These are phyloP conservation scores for Pelodytes ibericus DNA, from an alignment of 2,797 vertebrate genomes.

Conservation along the genomic window DNA sequence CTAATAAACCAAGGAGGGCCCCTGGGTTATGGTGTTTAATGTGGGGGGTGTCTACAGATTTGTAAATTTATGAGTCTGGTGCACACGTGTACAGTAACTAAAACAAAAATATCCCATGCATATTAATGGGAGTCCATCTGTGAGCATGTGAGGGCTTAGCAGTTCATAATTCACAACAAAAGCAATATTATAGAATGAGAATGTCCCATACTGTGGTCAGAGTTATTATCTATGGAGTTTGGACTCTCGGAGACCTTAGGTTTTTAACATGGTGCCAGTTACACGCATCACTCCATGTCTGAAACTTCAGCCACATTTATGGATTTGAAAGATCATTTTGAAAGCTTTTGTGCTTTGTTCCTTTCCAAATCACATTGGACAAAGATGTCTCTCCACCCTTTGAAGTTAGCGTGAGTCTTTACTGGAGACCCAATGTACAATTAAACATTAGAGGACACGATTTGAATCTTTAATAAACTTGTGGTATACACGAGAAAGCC, in stretches of 20 bases:
- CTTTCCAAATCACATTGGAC: neutral
- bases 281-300: neutral
- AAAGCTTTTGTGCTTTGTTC: neutral
- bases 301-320: neutral
- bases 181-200: too few relatives aligned
- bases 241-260: neutral
- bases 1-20: too few relatives aligned
- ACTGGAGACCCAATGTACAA: neutral
- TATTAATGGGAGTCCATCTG: too few relatives aligned
- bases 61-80: too few relatives aligned
- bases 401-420: constrained; percentile 16
- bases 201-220: too few relatives aligned
- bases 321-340: neutral
- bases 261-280: neutral
- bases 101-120: too few relatives aligned
- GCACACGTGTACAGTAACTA: too few relatives aligned
- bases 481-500: constrained; percentile 5
- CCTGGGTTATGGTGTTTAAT: too few relatives aligned
- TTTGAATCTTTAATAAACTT: constrained; percentile 32
- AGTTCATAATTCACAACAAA: too few relatives aligned
- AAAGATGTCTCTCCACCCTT: constrained; percentile 20
- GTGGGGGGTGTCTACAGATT: too few relatives aligned
- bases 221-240: too few relatives aligned
- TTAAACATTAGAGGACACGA: constrained; percentile 17
- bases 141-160: too few relatives aligned